phyloP scores from a whole-genome alignment of 1,140 invertebrate genomes.

The Eriocheir sinensis region DNA sequence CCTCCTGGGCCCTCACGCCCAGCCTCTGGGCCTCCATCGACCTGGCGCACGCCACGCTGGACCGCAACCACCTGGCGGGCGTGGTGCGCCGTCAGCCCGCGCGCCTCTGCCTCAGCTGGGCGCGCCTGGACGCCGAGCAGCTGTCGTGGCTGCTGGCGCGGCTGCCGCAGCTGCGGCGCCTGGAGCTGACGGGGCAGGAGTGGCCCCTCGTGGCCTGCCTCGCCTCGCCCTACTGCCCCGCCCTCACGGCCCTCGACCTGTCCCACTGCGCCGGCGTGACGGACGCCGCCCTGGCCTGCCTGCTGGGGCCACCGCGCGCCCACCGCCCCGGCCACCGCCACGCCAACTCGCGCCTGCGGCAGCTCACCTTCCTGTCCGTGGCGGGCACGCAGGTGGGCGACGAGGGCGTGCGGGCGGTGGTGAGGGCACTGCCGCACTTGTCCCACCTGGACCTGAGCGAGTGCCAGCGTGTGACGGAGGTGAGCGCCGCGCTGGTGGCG shows the following conservation, averaged over 20 bases:
- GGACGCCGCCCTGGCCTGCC: conserved; percentile 90
- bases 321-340: conserved; percentile 92
- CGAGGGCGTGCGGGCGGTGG: conserved; percentile 86
- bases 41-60: conserved; percentile 86
- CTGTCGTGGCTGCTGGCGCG: conserved; percentile 93
- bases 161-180: conserved; percentile 90
- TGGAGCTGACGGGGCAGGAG: conserved; percentile 91
- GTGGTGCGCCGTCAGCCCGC: conserved; percentile 94
- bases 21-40: conserved; percentile 92
- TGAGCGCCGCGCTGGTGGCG: conserved; percentile 88
- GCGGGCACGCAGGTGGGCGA: conserved; percentile 95
- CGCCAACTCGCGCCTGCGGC: conserved; percentile 90
- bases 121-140: conserved; percentile 91
- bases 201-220: conserved; percentile 90
- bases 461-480: conserved; percentile 91
- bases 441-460: conserved; percentile 89
- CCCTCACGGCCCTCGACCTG: conserved; percentile 89
- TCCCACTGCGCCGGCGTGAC: conserved; percentile 91
- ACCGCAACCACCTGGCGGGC: conserved; percentile 88
- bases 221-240: conserved; percentile 91
- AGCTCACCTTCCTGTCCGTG: conserved; percentile 88
- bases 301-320: conserved; percentile 88
- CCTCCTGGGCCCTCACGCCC: conserved; percentile 91
- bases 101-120: conserved; percentile 91
- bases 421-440: conserved; percentile 85